Evolutionary conservation across 2,113 vertebrate species (phyloP).

Genomic region (Eulacestoma nigropectus): DNA sequence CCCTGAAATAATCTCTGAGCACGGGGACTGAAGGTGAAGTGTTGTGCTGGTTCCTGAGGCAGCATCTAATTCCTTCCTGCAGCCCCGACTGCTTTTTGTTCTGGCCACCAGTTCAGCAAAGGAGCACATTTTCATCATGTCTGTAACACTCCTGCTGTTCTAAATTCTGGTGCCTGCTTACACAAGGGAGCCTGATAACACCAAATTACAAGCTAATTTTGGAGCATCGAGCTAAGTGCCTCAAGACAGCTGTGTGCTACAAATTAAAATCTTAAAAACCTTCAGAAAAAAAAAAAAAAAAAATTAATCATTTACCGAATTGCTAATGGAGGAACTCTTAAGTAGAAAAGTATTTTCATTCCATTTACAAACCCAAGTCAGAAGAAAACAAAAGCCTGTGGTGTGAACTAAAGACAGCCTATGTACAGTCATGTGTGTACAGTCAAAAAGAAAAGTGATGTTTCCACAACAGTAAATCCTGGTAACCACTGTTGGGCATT

Average conservation of each 20-base stretch:
- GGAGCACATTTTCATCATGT: not conserved
- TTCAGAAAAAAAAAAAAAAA: not conserved
- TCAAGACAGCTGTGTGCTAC: slow-evolving; percentile 1
- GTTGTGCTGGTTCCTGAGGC: not conserved
- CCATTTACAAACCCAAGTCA: not conserved
- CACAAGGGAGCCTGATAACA: slow-evolving; percentile 28
- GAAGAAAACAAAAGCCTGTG: not conserved
- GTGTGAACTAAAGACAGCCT: not conserved
- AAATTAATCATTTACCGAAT: not conserved
- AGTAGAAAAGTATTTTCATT: slow-evolving; percentile 4
- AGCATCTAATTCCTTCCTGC: not conserved
- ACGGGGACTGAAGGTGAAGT: not conserved
- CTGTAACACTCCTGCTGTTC: not conserved
- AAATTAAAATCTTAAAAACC: slow-evolving; percentile 43
- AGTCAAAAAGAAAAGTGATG: not conserved
- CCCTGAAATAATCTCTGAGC: not conserved
- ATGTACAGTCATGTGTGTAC: not conserved
- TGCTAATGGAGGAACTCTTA: not conserved
- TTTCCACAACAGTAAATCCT: slow-evolving; percentile 22
- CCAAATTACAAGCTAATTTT: slow-evolving; percentile 55
- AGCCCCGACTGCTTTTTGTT: not conserved
- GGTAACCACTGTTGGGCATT: not conserved
- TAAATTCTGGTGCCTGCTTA: slow-evolving; percentile 17
- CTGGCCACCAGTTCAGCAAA: not conserved
- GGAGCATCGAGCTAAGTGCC: slow-evolving; percentile 18